Conservation (phyloP, 1,140 invertebrate genomes). For the Halesus radiatus region DNA sequence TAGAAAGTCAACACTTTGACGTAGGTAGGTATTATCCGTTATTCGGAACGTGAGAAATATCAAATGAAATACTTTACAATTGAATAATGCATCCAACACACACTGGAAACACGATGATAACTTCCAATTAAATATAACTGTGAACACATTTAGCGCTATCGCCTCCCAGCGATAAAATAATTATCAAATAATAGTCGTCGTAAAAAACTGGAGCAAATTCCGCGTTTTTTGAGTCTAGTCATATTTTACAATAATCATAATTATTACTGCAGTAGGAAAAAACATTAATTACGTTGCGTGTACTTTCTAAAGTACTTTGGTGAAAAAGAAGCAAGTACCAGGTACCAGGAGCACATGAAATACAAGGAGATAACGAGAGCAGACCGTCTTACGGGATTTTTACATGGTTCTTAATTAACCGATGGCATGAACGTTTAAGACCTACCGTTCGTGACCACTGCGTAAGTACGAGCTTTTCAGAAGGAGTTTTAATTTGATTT, state of each 20-base stretch:
- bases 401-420: slow-evolving; percentile 32
- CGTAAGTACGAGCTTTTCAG: no score
- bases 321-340: background rate
- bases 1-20: no score
- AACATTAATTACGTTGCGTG: background rate
- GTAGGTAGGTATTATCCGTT: no score
- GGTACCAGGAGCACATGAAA: slow-evolving; percentile 7
- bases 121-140: slow-evolving; percentile 4
- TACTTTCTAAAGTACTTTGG: background rate
- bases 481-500: no score
- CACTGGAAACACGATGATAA: no score
- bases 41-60: no score
- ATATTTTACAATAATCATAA: slow-evolving; percentile 4
- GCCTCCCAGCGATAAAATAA: background rate
- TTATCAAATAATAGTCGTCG: slow-evolving; percentile 1
- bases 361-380: slow-evolving; percentile 7
- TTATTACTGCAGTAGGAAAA: background rate
- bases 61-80: no score
- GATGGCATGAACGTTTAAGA: no score
- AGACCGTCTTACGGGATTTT: background rate
- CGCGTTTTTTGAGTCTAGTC: background rate
- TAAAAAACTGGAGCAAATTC: slow-evolving; percentile 11
- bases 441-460: no score
- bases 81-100: no score
- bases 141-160: background rate